Evolutionary conservation across 1,140 invertebrate genomes (phyloP).

Genomic region (Chironomus striatipennis): DNA sequence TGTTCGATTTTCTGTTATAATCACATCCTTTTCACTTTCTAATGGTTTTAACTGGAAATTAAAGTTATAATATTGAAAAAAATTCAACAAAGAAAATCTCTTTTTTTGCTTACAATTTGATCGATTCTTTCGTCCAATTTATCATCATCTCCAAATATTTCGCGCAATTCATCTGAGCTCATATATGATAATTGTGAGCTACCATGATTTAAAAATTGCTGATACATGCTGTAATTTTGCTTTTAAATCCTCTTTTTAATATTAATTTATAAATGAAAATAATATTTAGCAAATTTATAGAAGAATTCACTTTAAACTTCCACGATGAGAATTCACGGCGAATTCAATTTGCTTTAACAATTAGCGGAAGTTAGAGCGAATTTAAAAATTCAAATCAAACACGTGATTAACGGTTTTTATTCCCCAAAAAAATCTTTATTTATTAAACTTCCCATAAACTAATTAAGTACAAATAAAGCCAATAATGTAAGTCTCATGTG

Average conservation of each 20-base stretch:
- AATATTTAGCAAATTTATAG: too few species aligned
- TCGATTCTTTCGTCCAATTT: slow-evolving; percentile 73
- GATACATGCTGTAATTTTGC: slow-evolving; percentile 33
- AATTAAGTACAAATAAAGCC: too few species aligned
- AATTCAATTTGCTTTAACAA: too few species aligned
- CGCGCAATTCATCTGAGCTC: slow-evolving; percentile 67
- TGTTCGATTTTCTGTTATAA: slow-evolving; percentile 76
- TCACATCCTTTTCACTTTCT: slow-evolving; percentile 71
- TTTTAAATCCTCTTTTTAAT: background rate
- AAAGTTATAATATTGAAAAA: slow-evolving; percentile 28
- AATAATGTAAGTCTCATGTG: too few species aligned
- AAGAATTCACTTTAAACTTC: too few species aligned
- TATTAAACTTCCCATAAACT: too few species aligned
- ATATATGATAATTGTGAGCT: slow-evolving; percentile 48
- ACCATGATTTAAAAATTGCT: slow-evolving; percentile 40
- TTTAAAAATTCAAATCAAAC: too few species aligned
- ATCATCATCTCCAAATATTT: slow-evolving; percentile 71
- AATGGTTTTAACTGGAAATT: slow-evolving; percentile 61
- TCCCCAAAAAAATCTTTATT: too few species aligned
- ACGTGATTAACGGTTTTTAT: too few species aligned
- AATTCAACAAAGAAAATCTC: slow-evolving; percentile 23
- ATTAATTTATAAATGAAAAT: too few species aligned
- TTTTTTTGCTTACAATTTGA: slow-evolving; percentile 35
- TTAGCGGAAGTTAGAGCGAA: too few species aligned
- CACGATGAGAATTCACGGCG: too few species aligned